A percentile compares a stretch with the other conserved stretches of the same genome.
These are phyloP conservation scores for Plagodis dolabraria DNA, from an alignment of 2,888 invertebrate species.

Conservation along the genomic window DNA sequence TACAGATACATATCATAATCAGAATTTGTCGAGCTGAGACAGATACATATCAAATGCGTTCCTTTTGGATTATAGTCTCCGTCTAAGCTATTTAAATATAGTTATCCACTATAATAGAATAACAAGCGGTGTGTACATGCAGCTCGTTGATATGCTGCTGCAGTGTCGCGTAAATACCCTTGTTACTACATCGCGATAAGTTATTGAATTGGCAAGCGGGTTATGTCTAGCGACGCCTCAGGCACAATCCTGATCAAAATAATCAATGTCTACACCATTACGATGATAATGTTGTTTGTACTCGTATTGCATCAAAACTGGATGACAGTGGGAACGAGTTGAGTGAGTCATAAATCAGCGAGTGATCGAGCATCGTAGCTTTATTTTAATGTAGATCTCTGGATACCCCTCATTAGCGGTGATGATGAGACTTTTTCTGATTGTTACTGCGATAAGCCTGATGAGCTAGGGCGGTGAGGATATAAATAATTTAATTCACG, in stretches of 20 bases:
- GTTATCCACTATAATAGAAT: background rate
- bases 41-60: constrained; percentile 10
- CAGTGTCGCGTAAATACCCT: constrained; percentile 5
- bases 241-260: constrained; percentile 7
- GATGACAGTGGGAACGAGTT: constrained; percentile 16
- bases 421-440: constrained; percentile 22
- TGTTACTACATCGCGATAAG: constrained; percentile 13
- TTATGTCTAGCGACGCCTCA: constrained; percentile 3
- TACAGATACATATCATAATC: constrained; percentile 10
- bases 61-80: background rate
- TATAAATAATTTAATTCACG: constrained; percentile 21
- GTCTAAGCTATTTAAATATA: background rate
- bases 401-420: constrained; percentile 22
- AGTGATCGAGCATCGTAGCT: constrained; percentile 19
- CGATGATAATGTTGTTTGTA: constrained; percentile 2
- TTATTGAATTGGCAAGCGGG: constrained; percentile 3
- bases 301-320: constrained; percentile 24
- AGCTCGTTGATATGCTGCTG: constrained; percentile 6
- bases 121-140: background rate
- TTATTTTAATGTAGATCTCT: constrained; percentile 22
- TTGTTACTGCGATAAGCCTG: constrained; percentile 14
- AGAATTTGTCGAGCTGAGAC: constrained; percentile 10
- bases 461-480: constrained; percentile 13
- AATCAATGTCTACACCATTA: constrained; percentile 5
- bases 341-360: constrained; percentile 29